A percentile compares a stretch with the other conserved stretches of the same genome.
These are phyloP conservation scores for Eulemur rufifrons DNA, from an alignment of 2,113 vertebrate species.

Conservation along the genomic window DNA sequence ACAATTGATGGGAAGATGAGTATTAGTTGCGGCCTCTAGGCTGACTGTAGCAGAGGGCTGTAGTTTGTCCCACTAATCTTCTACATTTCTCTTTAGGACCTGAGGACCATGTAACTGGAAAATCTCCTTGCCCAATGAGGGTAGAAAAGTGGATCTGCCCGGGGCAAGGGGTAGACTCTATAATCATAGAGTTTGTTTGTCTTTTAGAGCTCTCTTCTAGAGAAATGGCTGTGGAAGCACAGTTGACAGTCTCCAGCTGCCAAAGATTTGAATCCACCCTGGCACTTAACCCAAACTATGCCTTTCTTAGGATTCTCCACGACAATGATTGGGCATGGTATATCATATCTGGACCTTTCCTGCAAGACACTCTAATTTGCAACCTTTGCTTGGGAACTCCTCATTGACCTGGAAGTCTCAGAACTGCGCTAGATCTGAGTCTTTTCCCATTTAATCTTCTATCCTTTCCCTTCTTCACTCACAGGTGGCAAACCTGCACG, in stretches of 20 bases:
- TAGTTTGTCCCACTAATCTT: neutral
- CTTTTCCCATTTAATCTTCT: neutral
- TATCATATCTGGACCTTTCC: neutral
- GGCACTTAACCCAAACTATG: neutral
- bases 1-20: neutral
- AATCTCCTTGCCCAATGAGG: neutral
- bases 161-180: neutral
- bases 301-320: neutral
- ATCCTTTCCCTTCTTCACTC: neutral
- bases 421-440: neutral
- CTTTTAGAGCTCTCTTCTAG: neutral
- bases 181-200: neutral
- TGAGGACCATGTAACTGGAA: neutral
- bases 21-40: too few relatives aligned
- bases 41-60: neutral
- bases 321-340: neutral
- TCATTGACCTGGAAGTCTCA: neutral
- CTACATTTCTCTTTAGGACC: neutral
- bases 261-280: neutral
- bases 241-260: accelerated
- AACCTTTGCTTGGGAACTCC: neutral
- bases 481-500: neutral
- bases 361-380: neutral
- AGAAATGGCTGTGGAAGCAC: neutral
- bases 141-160: neutral